These are phyloP conservation scores for Alligator mississippiensis DNA, from an alignment of 2,113 vertebrate genomes.

Conservation along the genomic window DNA sequence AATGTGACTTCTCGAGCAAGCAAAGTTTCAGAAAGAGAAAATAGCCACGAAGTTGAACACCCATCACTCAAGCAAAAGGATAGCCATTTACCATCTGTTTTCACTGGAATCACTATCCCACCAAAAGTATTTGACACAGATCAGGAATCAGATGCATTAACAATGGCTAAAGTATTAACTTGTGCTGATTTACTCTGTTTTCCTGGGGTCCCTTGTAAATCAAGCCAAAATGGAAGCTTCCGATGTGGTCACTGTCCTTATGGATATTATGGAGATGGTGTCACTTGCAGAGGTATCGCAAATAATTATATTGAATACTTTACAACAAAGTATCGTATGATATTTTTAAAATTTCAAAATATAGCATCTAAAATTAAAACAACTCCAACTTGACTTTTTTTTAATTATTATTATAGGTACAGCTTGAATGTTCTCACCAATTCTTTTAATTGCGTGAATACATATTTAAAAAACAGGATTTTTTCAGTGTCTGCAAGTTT, in stretches of 20 bases:
- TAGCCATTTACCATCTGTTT: not conserved
- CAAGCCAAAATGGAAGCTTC: constrained; percentile 67
- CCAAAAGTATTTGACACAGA: constrained; percentile 38
- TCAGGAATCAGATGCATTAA: not conserved
- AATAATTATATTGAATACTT: not conserved
- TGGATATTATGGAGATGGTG: constrained; percentile 86
- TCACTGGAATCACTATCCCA: constrained; percentile 21
- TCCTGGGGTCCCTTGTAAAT: constrained; percentile 82
- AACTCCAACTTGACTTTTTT: not conserved
- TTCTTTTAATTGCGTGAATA: not conserved
- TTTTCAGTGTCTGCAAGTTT: not conserved
- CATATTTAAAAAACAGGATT: not conserved
- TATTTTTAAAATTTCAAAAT: not conserved
- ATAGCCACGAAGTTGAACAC: constrained; percentile 25
- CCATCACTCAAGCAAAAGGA: constrained; percentile 33
- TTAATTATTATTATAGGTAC: constrained; percentile 3
- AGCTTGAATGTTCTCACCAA: not conserved
- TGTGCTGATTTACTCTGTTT: constrained; percentile 86
- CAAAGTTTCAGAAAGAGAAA: constrained; percentile 17
- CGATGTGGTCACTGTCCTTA: constrained; percentile 84
- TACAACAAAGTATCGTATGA: not conserved
- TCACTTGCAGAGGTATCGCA: constrained; percentile 85
- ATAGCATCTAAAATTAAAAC: not conserved
- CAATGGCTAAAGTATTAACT: constrained; percentile 31
- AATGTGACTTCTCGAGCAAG: constrained; percentile 28